These are phyloP conservation scores for Emmelina monodactyla DNA, from an alignment of 2,888 invertebrate species.

Conservation along the genomic window DNA sequence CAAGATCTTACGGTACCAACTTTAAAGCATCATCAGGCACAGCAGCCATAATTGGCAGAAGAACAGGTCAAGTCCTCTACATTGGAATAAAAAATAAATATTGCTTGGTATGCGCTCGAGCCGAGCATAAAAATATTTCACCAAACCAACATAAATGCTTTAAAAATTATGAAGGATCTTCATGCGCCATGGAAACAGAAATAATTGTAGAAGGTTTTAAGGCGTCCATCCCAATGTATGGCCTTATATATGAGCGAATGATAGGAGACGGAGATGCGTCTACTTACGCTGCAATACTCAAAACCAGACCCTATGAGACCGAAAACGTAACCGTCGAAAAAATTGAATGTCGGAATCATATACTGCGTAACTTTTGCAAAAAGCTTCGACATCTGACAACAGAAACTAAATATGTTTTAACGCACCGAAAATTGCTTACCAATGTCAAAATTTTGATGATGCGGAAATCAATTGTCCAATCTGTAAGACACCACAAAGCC, in stretches of 20 bases:
- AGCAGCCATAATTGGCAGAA: conserved; percentile 11
- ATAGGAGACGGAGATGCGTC: conserved; percentile 13
- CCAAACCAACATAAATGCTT: conserved; percentile 12
- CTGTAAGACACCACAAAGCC: too few relatives aligned
- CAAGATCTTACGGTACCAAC: conserved; percentile 12
- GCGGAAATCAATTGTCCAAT: too few relatives aligned
- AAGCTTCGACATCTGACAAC: too few relatives aligned
- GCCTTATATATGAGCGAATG: conserved; percentile 12
- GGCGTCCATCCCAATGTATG: conserved; percentile 12
- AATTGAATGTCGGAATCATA: conserved; percentile 18
- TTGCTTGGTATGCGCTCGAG: conserved; percentile 12
- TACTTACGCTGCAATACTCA: conserved; percentile 11
- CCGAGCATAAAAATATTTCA: conserved; percentile 8
- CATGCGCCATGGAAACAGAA: conserved; percentile 14
- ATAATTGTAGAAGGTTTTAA: conserved; percentile 17
- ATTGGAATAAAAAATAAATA: conserved; percentile 12
- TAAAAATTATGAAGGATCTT: conserved; percentile 15
- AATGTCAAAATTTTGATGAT: too few relatives aligned
- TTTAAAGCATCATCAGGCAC: conserved; percentile 9
- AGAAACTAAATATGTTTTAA: too few relatives aligned
- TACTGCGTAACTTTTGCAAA: too few relatives aligned
- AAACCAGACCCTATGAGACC: conserved; percentile 11
- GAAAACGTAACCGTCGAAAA: conserved; percentile 15
- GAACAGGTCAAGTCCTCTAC: conserved; percentile 11
- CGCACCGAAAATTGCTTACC: too few relatives aligned